Base-by-base conservation (phyloP, 2,888 invertebrate species). In the Caenorhabditis sp. region DNA sequence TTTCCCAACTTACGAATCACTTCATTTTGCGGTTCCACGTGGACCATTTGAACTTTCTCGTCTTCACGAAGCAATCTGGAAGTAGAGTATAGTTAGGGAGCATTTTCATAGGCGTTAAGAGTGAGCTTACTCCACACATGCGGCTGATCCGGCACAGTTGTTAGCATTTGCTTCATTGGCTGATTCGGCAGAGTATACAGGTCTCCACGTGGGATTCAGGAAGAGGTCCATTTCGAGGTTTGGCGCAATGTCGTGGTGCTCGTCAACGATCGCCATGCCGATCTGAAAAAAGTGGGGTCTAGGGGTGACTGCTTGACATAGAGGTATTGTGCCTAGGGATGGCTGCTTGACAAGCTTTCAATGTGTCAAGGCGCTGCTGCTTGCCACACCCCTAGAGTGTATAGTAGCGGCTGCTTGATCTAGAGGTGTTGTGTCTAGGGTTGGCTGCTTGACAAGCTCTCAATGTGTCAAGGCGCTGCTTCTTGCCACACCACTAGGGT, bases 201-300 rank as follows among this genome's bases (percentile, higher is more conserved):
- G 76, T 27, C 58, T 17, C 59, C 56, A 60, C 0, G 25, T n/a
- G 14, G 63, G 69, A 58, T 64, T 61, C 56, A 61, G 63, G 60
- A 76, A 76, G 21, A 50, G 23, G 57, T 76, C 76, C 53, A 67
- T 38, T 10, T 50, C 17, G 5, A 67, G 49, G 1, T 25, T 1
- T 2, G 76, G 76, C 49, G 54, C 49, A 10, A 64, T 8, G 14
- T 66, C 67, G 31, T 57, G 63, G 20, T 67, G 60, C 23, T 62
- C 68, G 36, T 75, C 75, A 3, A 76, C 76, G 20, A 76, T 76
- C 21, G 76, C 76, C 52, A 76, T 59, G 26, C 63, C 76, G 0
- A 69, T 76, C 76, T 76, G 68, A 0, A 67, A 49, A 49, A 23
- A 50, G 20, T n/a, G 17, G 10, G 21, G 31, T 7, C n/a, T n/a